Conservation (phyloP, 2,113 vertebrate species). For the Mesoclemmys tuberculata region DNA sequence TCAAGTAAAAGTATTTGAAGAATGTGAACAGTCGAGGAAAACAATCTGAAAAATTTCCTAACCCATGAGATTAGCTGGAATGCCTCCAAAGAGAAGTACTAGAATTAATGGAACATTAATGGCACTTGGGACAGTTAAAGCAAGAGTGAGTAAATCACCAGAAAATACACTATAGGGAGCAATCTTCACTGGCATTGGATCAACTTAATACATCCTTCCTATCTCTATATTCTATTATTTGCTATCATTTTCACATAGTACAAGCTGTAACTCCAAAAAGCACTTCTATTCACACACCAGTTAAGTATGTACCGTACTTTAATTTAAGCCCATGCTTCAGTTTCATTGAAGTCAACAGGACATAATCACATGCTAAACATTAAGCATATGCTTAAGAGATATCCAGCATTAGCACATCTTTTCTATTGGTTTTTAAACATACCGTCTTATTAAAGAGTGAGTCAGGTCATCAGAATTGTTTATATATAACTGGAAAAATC, state of each 20-base stretch:
- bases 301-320: not conserved
- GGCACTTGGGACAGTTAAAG: not conserved
- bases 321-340: not conserved
- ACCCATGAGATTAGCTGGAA: not conserved
- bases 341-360: not conserved
- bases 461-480: not conserved
- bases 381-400: not conserved
- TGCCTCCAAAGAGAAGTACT: not conserved
- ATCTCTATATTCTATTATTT: not conserved
- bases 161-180: not conserved
- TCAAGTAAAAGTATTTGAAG: not conserved
- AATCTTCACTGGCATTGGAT: not conserved
- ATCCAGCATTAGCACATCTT: not conserved
- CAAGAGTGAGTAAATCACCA: not conserved
- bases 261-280: not conserved
- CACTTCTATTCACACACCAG: not conserved
- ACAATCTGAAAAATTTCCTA: not conserved
- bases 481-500: not conserved
- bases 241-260: not conserved
- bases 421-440: constrained; percentile 11
- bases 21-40: not conserved
- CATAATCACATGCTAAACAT: not conserved
- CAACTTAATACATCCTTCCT: not conserved
- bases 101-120: not conserved
- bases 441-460: not conserved